Evolutionary conservation across 1,140 invertebrate species (phyloP).

Genomic region (Drosophila erecta): DNA sequence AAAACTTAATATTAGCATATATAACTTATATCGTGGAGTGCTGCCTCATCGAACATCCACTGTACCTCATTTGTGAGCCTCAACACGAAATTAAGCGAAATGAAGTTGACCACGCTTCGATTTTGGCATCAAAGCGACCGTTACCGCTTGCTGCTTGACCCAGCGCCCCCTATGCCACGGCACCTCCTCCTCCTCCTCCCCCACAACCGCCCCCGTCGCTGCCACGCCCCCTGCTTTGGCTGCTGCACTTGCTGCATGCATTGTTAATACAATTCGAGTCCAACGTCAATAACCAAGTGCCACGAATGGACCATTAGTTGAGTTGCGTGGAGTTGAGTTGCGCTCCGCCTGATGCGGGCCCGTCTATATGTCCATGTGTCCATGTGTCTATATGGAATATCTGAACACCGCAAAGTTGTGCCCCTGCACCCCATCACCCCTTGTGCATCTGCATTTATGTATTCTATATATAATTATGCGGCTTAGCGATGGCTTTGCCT

Average conservation of each 20-base stretch:
- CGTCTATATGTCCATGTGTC: conserved; percentile 38
- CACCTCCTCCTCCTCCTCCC: too few relatives aligned
- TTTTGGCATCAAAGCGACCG: conserved; percentile 78
- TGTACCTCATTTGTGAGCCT: conserved; percentile 36
- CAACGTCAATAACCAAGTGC: conserved; percentile 82
- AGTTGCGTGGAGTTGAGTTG: conserved; percentile 71
- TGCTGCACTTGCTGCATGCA: conserved; percentile 60
- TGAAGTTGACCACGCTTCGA: conserved; percentile 83
- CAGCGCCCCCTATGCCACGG: background rate
- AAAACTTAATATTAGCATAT: too few relatives aligned
- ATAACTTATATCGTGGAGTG: background rate
- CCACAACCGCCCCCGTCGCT: background rate
- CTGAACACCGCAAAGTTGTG: conserved; percentile 2
- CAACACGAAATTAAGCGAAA: conserved; percentile 81
- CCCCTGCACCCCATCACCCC: background rate
- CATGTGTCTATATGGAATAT: conserved; percentile 41
- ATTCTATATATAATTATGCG: conserved; percentile 70
- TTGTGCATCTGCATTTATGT: conserved; percentile 44
- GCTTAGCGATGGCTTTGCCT: conserved; percentile 39
- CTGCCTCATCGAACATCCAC: background rate
- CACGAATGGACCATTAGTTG: conserved; percentile 83
- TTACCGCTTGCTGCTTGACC: conserved; percentile 46
- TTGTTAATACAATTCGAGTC: conserved; percentile 80
- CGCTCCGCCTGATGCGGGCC: conserved; percentile 56
- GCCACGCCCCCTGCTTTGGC: conserved; percentile 14